Evolutionary conservation across 2,113 vertebrate species (phyloP), one percentile per base, ranked within the genome.

Genomic region (Rhombomys opimus): DNA sequence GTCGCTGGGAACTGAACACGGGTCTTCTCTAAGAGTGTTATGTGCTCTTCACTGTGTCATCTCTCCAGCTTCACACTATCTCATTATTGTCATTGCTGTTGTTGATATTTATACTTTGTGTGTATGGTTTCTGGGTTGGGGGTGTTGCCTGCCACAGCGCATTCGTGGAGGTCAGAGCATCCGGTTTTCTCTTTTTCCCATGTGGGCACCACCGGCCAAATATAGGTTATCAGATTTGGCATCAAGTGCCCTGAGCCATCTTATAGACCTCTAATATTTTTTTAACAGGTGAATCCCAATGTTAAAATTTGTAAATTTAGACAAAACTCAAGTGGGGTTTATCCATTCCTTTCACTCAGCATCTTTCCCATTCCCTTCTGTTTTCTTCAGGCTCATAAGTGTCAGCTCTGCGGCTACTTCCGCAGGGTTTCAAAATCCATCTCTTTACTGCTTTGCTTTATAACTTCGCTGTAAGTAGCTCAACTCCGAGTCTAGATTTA

Each of bases 281-380:
- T 50, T 50, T 46, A 88, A 94, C 32, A 68, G 35, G 23, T 52
- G 50, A 77, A 68, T 82, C 35, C n/a, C 78, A 32, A 65, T 38
- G 84, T 88, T 81, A 65, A 38, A 85, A 96, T 81, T 41, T 76
- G 68, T 72, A 90, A 80, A 54, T 70, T 85, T 61, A 63, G 57
- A 72, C 67, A 72, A 91, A 95, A 78, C 8, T 17, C 46, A 9
- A 27, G 41, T 72, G 13, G 3, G 17, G 1, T 3, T 30, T 38
- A 46, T 6, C 1, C n/a, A 41, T 67, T 52, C 91, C 35, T 87
- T 57, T 63, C 35, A 59, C 17, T 3, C 5, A 25, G 32, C 77
- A 15, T 63, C 23, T 61, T 67, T 70, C 18, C 4, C 13, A 54
- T 7, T 5, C 7, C 9, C 50, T 72, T 73, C 3, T 59, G 23